These are phyloP conservation scores for Capitulum mitella DNA, from an alignment of 2,888 invertebrate species.

Conservation along the genomic window DNA sequence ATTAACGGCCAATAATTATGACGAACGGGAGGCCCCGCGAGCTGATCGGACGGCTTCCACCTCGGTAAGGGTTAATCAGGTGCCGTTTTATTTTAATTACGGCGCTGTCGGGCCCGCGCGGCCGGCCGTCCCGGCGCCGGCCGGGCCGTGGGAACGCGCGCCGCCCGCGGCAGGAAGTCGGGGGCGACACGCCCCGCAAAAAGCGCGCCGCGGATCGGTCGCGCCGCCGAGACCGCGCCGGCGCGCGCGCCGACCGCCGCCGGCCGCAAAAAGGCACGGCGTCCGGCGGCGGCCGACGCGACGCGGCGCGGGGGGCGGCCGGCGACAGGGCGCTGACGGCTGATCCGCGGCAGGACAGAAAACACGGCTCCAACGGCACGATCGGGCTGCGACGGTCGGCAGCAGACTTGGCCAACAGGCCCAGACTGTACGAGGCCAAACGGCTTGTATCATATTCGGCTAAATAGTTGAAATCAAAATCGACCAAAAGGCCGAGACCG, in stretches of 20 bases:
- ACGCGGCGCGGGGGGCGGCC: too few species aligned
- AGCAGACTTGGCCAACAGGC: too few species aligned
- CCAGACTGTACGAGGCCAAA: too few species aligned
- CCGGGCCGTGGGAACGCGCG: not conserved
- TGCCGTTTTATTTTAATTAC: not conserved
- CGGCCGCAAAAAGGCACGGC: not conserved
- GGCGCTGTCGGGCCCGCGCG: not conserved
- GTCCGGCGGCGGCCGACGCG: not conserved
- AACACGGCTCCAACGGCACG: too few species aligned
- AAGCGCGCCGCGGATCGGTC: not conserved
- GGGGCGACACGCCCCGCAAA: constrained; percentile 15
- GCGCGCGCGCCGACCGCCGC: not conserved
- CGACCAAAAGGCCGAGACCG: too few species aligned
- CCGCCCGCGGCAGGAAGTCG: not conserved
- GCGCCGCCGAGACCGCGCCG: not conserved
- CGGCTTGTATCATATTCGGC: too few species aligned
- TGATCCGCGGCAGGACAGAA: too few species aligned
- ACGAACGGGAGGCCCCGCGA: not conserved
- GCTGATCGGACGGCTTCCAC: not conserved
- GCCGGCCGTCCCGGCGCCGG: not conserved
- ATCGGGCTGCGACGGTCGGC: too few species aligned
- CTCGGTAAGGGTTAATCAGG: not conserved
- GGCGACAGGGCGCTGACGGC: too few species aligned
- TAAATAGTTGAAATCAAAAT: too few species aligned
- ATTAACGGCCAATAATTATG: not conserved